Base-by-base conservation (phyloP, 2,797 vertebrate genomes). In the Antrozous pallidus region DNA sequence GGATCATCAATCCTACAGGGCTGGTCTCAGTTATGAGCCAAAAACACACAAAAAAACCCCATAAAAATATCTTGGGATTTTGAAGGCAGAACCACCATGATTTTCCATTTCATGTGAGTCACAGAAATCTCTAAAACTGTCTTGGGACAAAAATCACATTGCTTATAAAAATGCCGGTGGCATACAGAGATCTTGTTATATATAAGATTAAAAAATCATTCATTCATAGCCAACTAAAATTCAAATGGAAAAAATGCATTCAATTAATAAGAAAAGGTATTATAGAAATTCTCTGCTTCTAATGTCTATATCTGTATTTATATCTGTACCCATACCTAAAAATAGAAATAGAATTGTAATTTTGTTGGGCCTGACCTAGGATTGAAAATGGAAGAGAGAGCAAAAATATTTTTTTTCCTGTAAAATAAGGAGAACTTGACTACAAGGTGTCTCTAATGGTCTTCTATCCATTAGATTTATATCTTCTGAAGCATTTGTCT, bases 401-500 rank as follows among this genome's bases (percentile, higher is more conserved):
- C 45, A 65, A 86, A 88, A 90, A 20, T 56, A 28, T 24, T 89
- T 28, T 83, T 40, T 79, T 38, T 49, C 13, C 45, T 82, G 28
- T 33, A 93, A 87, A 92, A 78, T 20, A 69, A 88, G 65, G 56
- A 0, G 3, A 89, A 45, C 24, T 77, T 88, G 82, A 80, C 88
- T 70, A 65, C 28, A 36, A 78, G 42, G 17, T 84, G 33, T 61
- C 77, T 45, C 47, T 42, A 42, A 74, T 4, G n/a, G 65, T 49
- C 58, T 36, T 74, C 86, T 78, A 88, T 93, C 94, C 91, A n/a
- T 87, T 94, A 96, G 61, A 96, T 94, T 91, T 84, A 74, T 90
- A 65, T 47, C 45, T 87, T 51, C 36, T 12, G 86, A 78, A 91
- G 69, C 36, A 56, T 40, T 38, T 71, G 77, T 51, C 45, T 91